Conservation (phyloP, 2,113 vertebrate species). For the Penelope pileata region DNA sequence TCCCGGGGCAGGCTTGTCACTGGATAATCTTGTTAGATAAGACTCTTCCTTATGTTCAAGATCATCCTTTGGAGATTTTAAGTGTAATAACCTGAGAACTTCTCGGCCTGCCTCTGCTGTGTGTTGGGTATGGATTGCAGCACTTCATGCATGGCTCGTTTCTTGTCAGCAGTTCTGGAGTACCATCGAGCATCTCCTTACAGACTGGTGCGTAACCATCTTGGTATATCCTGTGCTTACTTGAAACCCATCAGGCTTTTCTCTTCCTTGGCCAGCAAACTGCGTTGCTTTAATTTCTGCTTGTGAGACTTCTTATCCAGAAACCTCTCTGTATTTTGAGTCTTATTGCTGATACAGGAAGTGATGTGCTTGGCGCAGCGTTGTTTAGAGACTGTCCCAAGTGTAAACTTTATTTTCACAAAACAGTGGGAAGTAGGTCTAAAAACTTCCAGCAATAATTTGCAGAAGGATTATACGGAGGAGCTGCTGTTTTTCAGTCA, state of each 20-base stretch:
- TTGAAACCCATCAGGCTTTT: background rate
- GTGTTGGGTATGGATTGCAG: background rate
- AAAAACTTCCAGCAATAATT: background rate
- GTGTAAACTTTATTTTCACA: background rate
- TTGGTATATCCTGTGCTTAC: background rate
- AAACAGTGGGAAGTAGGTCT: background rate
- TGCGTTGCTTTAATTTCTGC: background rate
- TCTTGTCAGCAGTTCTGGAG: background rate
- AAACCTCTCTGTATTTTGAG: background rate
- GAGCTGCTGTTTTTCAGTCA: no score
- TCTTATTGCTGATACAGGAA: background rate
- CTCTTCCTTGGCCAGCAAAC: background rate
- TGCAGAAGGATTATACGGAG: no score
- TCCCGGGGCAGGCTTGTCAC: background rate
- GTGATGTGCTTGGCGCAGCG: background rate
- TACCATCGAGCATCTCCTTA: background rate
- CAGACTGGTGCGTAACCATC: background rate
- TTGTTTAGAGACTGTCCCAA: background rate
- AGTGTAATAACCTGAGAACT: background rate
- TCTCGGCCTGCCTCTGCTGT: background rate
- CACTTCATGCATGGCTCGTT: background rate
- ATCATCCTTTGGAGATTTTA: constrained; percentile 31
- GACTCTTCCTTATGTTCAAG: background rate
- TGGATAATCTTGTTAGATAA: constrained; percentile 50
- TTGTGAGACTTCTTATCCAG: background rate